Base-by-base conservation (phyloP, 2,888 invertebrate species). In the Torymus aiolomorphi region DNA sequence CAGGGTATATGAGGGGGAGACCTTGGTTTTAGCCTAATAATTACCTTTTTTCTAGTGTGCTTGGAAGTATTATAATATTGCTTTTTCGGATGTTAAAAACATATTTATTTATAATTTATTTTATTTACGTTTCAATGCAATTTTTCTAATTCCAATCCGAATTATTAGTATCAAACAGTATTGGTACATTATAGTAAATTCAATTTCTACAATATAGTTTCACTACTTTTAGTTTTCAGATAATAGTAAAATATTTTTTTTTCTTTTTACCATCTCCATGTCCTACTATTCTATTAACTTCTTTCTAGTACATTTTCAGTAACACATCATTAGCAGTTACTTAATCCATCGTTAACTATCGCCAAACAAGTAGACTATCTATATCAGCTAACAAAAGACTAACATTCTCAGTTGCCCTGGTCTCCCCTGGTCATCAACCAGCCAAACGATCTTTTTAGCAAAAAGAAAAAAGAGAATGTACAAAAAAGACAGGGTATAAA, bases 1-100 rank as follows among this genome's bases (percentile, higher is more conserved):
- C 16, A 78, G 42, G 14, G 73, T 73, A 65, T 20, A 70, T 74
- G 14, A 62, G 72, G 66, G 85, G 84, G 85, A 83, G 84, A 85
- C 84, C 52, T 24, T 51, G 51, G 63, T 69, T 62, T 80, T 74
- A 51, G 57, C 70, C 49, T 70, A 65, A 49, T 69, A 54, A 69
- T 42, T 18, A 59, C 31, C 49, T 49, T 20, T 66, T 18, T 13
- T 52, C n/a, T 24, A 56, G 56, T 42, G 13, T 76, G 0, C 57
- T 18, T 56, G n/a, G 1, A 5, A 18, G 12, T 13, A 42, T 56
- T n/a, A 70, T 65, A 5, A 42, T 42, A 42, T n/a, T 16, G 13
- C 14, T 63, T 42, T 42, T 10, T 13, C 14, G 3, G 14, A 63
- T 63, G 42, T 14, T 11, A 31, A 31, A n/a, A 31, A 13, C 3